Conservation (phyloP, 2,888 invertebrate species). For the Invenusta paracnida region DNA sequence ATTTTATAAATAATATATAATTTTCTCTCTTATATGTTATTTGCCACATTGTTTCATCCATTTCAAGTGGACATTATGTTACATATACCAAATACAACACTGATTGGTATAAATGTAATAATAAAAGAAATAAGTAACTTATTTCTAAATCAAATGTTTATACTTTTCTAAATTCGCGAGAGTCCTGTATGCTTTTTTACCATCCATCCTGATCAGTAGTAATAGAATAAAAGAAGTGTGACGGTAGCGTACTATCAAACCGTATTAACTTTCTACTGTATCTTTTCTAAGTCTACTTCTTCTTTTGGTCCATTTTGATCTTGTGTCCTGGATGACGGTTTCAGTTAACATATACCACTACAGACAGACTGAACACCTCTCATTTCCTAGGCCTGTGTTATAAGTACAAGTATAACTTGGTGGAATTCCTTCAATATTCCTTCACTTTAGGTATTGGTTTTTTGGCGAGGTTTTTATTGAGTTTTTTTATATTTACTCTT, state of each 20-base stretch:
- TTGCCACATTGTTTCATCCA: neutral
- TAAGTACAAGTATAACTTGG: neutral
- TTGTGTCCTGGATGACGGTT: neutral
- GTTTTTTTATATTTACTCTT: neutral
- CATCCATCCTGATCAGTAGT: neutral
- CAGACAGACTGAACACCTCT: neutral
- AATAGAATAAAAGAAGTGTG: neutral
- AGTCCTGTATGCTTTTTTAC: too few species aligned
- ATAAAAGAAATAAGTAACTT: too few species aligned
- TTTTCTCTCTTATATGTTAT: neutral
- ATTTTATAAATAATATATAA: too few species aligned
- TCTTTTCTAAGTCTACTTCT: neutral
- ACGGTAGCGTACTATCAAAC: neutral
- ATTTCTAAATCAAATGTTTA: too few species aligned
- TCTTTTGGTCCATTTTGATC: neutral
- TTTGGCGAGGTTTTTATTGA: neutral
- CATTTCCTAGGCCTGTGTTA: neutral
- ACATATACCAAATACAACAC: neutral
- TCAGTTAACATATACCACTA: neutral
- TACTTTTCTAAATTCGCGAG: too few species aligned
- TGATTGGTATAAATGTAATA: too few species aligned
- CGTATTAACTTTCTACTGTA: neutral
- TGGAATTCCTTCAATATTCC: neutral
- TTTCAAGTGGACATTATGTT: neutral
- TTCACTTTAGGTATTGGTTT: neutral